Conservation (phyloP, 2,888 invertebrate species). For the Selenia dentaria region DNA sequence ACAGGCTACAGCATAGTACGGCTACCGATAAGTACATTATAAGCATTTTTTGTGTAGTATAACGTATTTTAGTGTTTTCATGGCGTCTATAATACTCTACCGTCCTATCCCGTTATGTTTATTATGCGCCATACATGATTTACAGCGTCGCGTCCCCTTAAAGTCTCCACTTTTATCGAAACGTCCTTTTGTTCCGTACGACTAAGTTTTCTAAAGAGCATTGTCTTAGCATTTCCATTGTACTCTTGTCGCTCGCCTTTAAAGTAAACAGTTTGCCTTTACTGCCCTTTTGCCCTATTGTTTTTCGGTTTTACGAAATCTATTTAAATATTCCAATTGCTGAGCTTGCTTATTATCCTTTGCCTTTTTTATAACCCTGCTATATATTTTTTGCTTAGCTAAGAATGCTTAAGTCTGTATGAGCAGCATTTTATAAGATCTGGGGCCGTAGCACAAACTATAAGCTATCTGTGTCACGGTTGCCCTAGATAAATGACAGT, state of each 20-base stretch:
- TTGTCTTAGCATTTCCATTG: conserved; percentile 71
- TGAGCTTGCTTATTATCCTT: conserved; percentile 1
- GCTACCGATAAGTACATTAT: too few relatives aligned
- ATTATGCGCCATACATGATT: conserved; percentile 66
- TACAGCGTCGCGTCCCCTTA: conserved; percentile 52
- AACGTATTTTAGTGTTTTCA: too few relatives aligned
- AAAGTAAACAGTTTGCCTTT: conserved; percentile 72
- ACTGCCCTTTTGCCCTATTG: conserved; percentile 58
- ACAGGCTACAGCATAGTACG: too few relatives aligned
- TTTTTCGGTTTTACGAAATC: conserved; percentile 46
- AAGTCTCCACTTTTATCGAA: conserved; percentile 59
- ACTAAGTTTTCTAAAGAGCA: conserved; percentile 68
- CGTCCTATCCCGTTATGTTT: too few relatives aligned
- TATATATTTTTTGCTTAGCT: neutral
- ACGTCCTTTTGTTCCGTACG: conserved; percentile 70
- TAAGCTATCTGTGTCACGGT: too few relatives aligned
- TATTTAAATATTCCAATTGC: conserved; percentile 32
- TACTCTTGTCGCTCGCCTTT: conserved; percentile 56
- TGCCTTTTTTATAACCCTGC: neutral
- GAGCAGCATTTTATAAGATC: too few relatives aligned
- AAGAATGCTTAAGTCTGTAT: too few relatives aligned
- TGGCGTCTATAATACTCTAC: too few relatives aligned
- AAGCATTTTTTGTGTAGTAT: too few relatives aligned
- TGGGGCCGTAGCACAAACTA: too few relatives aligned
- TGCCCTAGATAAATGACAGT: too few relatives aligned